phyloP scores from a whole-genome alignment of 2,113 vertebrate species.

The Nycticryphes semicollaris region DNA sequence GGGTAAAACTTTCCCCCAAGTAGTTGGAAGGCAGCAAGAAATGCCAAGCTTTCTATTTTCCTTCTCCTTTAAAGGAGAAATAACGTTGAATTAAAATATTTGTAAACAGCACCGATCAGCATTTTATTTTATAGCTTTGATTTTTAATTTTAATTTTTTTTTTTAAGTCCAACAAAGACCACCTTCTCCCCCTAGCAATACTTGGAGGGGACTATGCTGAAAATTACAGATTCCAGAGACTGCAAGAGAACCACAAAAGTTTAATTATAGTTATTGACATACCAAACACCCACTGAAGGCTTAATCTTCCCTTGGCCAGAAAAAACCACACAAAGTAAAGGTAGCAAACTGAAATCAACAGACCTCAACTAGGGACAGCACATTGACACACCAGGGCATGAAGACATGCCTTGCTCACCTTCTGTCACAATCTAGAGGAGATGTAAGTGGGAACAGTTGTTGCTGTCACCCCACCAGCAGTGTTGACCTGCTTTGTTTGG shows the following conservation, averaged over 20 bases:
- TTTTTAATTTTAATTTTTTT: neutral
- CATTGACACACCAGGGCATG: slow-evolving; percentile 50
- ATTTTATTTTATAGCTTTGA: slow-evolving; percentile 57
- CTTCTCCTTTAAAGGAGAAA: neutral
- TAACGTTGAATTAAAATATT: slow-evolving; percentile 53
- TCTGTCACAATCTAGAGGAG: neutral
- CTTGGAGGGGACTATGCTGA: neutral
- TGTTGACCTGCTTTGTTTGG: neutral
- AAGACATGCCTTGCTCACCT: slow-evolving; percentile 60
- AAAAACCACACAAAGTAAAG: slow-evolving; percentile 78
- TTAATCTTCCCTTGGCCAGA: slow-evolving; percentile 77
- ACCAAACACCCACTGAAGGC: slow-evolving; percentile 44
- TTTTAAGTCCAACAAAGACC: neutral
- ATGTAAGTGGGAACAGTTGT: accelerated
- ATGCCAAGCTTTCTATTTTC: neutral
- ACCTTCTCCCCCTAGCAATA: slow-evolving; percentile 43
- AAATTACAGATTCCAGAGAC: slow-evolving; percentile 55
- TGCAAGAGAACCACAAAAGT: slow-evolving; percentile 21
- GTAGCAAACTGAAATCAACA: slow-evolving; percentile 78
- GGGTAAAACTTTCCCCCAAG: neutral
- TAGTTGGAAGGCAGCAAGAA: neutral
- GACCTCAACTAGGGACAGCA: slow-evolving; percentile 63
- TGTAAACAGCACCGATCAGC: slow-evolving; percentile 35
- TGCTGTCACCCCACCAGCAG: neutral
- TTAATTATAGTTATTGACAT: slow-evolving; percentile 58